phyloP scores from a whole-genome alignment of 2,888 invertebrate genomes.

The Andrena flavipes region DNA sequence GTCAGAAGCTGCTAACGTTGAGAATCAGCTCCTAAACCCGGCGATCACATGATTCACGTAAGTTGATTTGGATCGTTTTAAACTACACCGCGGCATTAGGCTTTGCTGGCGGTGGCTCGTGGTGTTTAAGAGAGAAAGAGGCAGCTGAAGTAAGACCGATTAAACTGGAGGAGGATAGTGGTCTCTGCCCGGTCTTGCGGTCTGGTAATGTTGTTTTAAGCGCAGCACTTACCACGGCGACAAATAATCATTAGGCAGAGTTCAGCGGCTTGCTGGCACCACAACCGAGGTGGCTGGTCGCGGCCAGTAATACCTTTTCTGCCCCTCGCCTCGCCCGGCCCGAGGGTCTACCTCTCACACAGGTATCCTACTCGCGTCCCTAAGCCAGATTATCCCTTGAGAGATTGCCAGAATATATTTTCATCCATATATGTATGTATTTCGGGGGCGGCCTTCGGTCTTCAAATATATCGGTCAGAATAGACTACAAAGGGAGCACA shows the following conservation, averaged over 20 bases:
- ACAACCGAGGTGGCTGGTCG: constrained; percentile 68
- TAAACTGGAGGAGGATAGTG: constrained; percentile 72
- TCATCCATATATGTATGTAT: constrained; percentile 67
- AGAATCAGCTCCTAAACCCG: neutral
- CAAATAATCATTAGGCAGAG: constrained; percentile 82
- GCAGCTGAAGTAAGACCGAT: constrained; percentile 58
- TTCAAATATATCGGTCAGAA: constrained; percentile 70
- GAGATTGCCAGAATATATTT: constrained; percentile 80
- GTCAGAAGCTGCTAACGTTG: neutral
- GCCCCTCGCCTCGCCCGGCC: constrained; percentile 55
- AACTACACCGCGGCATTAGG: constrained; percentile 46
- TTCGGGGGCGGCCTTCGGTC: constrained; percentile 49
- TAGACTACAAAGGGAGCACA: constrained; percentile 28
- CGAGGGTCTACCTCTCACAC: constrained; percentile 63
- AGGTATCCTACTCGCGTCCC: constrained; percentile 71
- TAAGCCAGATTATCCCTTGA: constrained; percentile 81
- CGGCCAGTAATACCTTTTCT: constrained; percentile 73
- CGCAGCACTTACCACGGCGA: constrained; percentile 81
- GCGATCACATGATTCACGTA: constrained; percentile 31
- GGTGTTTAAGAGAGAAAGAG: constrained; percentile 28
- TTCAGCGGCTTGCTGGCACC: constrained; percentile 75
- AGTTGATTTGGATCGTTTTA: constrained; percentile 52
- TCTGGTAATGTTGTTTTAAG: constrained; percentile 81
- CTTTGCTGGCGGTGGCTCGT: neutral
- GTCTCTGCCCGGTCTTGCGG: constrained; percentile 76